These are phyloP conservation scores for Paramuricea clavata DNA, from an alignment of 92 coral and sea anemone species.

Conservation along the genomic window DNA sequence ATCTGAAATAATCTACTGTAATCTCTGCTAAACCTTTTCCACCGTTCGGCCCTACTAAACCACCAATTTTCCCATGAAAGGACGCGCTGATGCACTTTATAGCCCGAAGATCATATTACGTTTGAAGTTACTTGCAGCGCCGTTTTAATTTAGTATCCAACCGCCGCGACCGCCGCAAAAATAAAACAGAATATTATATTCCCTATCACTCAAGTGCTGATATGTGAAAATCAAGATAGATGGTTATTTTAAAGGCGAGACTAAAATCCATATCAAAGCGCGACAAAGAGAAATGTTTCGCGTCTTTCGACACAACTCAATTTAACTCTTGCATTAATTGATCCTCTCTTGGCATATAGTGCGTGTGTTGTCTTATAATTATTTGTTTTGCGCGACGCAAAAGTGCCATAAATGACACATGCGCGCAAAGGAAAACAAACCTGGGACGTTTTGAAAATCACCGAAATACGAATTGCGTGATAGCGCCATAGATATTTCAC, in stretches of 20 bases:
- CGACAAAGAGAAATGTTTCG: background rate
- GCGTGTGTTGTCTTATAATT: background rate
- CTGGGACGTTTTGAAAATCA: background rate
- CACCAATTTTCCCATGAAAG: background rate
- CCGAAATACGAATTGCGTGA: background rate
- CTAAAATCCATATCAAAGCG: background rate
- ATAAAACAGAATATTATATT: background rate
- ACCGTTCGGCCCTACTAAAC: background rate
- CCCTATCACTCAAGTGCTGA: slow-evolving; percentile 10
- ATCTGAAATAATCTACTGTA: background rate
- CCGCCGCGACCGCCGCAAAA: background rate
- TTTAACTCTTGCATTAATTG: background rate
- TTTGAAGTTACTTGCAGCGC: background rate
- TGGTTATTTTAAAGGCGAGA: background rate
- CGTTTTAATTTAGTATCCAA: background rate
- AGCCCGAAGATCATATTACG: background rate
- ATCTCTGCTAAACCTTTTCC: background rate
- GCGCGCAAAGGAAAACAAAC: background rate
- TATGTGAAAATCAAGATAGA: background rate
- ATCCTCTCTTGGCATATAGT: background rate
- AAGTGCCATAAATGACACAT: background rate
- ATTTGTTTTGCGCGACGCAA: slow-evolving; percentile 1
- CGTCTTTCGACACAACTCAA: background rate
- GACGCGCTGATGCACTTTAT: background rate
- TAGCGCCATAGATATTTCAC: background rate